phyloP scores from a whole-genome alignment of 2,888 invertebrate species.

The Strigamia maritima region DNA sequence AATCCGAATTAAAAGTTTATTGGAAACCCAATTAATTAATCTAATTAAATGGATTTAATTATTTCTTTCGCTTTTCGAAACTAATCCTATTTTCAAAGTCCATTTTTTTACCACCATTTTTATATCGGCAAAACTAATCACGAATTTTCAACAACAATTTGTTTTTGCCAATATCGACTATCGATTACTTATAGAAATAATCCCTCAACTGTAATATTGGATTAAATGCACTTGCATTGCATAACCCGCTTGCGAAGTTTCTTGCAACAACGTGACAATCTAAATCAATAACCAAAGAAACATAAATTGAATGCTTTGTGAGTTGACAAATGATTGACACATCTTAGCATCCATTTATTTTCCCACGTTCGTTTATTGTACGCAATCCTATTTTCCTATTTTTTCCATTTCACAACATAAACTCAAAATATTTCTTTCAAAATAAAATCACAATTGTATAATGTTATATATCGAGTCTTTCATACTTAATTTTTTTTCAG shows the following conservation, averaged over 20 bases:
- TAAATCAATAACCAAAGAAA: not conserved
- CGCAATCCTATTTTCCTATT: not conserved
- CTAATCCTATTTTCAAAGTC: not conserved
- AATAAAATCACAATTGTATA: not conserved
- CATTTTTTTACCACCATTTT: not conserved
- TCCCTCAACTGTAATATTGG: not conserved
- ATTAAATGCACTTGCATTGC: not conserved
- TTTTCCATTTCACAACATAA: not conserved
- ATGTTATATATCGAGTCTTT: not conserved
- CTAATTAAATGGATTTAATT: not conserved
- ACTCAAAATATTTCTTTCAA: not conserved
- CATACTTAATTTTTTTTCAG: slow-evolving; percentile 47
- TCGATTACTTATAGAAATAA: not conserved
- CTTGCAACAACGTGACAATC: not conserved
- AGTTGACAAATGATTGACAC: not conserved
- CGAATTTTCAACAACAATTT: not conserved
- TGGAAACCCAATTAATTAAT: not conserved
- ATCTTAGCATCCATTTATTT: not conserved
- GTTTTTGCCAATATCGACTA: not conserved
- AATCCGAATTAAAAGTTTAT: not conserved
- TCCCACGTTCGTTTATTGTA: not conserved
- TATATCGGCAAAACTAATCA: too few species aligned
- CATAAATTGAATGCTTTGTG: not conserved
- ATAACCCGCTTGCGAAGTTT: not conserved
- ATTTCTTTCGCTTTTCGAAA: not conserved